Base-by-base conservation (phyloP, 2,888 invertebrate genomes). In the Sinodicranocentrus sp. region DNA sequence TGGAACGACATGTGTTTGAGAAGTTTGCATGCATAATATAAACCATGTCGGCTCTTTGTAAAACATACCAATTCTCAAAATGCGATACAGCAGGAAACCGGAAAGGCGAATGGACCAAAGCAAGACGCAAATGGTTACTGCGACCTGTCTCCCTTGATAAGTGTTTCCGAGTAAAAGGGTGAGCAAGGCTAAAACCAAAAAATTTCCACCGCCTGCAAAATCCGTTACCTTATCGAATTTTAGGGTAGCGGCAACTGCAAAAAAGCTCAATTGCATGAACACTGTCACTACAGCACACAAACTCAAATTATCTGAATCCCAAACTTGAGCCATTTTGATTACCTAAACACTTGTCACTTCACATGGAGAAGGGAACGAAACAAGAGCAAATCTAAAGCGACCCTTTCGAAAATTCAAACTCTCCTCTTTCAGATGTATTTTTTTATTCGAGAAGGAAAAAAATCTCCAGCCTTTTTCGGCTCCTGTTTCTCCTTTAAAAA, bases 201-300 rank as follows among this genome's bases (percentile, higher is more conserved):
- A 98, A 91, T 97, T 97, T 77, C 95, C 95, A 78, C 97, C 97
- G 8, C 97, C 97, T 84, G 97, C 97, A 91, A 97, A 96, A 91
- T 98, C 97, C 0, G 97, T 96, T 79, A 97, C 92, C 91, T 97
- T 97, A 90, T 97, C 97, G 91, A 95, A 94, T 91, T 97, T 95
- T 89, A 96, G 95, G 76, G 94, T 93, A 3, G 96, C 95, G 54
- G 97, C 97, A 88, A 97, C 93, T 48, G 94, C 92, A 91, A 97
- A 97, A 91, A 97, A 97, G 72, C 96, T 92, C 75, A 97, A 92
- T 91, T 97, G 97, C 95, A 96, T 94, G 25, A 93, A 93, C 33
- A 95, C 94, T 0, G 95, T 95, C 67, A 96, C 95, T 91, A 96
- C 95, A 28, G 95, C 96, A 91, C 96, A 95, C 87, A 96, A 94